phyloP scores from a whole-genome alignment of 2,113 vertebrate genomes.

The Misgurnus mizolepis region DNA sequence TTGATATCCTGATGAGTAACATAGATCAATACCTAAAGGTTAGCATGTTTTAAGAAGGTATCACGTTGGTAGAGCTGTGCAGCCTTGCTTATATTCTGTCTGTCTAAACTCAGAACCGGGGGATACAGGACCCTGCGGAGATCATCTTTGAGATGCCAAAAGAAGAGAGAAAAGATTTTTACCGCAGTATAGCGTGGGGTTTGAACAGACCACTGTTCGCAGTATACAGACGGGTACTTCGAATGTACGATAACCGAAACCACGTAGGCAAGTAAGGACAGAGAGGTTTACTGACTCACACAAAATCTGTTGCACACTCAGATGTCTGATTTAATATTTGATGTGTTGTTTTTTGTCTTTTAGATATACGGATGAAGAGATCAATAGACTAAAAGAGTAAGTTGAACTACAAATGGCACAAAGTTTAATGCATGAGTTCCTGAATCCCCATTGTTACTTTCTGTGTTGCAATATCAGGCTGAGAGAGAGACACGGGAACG shows the following conservation, averaged over 20 bases:
- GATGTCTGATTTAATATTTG: not conserved
- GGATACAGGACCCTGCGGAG: constrained; percentile 95
- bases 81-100: not conserved
- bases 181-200: constrained; percentile 95
- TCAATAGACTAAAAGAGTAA: constrained; percentile 96
- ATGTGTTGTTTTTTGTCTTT: constrained; percentile 56
- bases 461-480: constrained; percentile 74
- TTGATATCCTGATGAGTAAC: constrained; percentile 96
- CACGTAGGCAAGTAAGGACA: constrained; percentile 96
- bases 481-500: constrained; percentile 93
- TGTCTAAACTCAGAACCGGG: constrained; percentile 79
- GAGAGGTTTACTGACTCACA: not conserved
- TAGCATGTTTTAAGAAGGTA: constrained; percentile 24
- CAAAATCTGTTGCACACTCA: not conserved
- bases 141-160: constrained; percentile 99
- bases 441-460: not conserved
- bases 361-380: constrained; percentile 94
- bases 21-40: constrained; percentile 97
- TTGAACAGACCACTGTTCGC: constrained; percentile 96
- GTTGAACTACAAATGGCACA: constrained; percentile 56
- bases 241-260: constrained; percentile 99
- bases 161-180: constrained; percentile 99
- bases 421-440: not conserved
- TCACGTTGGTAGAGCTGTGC: not conserved
- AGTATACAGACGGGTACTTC: constrained; percentile 94